Percentiles rank a stretch among this genome's conserved stretches.
Conservation (phyloP, 2,797 vertebrate species). For the Thunnus albacares region DNA sequence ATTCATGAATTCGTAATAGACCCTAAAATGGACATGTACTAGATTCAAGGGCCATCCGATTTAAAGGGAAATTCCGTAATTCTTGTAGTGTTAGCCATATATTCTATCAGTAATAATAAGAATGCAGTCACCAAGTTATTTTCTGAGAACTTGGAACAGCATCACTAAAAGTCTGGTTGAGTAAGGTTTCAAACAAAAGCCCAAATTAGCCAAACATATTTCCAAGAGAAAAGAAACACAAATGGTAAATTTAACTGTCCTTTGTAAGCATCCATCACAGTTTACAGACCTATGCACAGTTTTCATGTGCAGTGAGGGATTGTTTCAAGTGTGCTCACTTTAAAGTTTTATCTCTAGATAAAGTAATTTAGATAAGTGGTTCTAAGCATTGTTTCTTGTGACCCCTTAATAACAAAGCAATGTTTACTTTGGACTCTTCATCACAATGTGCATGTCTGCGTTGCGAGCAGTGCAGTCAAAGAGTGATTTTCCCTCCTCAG, state of each 20-base stretch:
- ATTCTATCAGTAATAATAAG: neutral
- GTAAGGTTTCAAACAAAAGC: neutral
- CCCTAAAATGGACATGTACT: neutral
- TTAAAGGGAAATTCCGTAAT: neutral
- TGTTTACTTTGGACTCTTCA: too few species aligned
- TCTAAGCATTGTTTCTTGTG: neutral
- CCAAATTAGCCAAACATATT: neutral
- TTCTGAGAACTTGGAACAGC: neutral
- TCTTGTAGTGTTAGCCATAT: neutral
- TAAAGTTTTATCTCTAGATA: neutral
- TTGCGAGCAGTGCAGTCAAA: neutral
- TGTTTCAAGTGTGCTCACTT: neutral
- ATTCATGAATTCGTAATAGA: slow-evolving; percentile 17
- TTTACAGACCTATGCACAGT: too few species aligned
- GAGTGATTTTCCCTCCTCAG: neutral
- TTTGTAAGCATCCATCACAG: neutral
- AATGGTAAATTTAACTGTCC: neutral
- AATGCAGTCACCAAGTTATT: neutral
- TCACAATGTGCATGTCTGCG: neutral
- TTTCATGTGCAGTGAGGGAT: neutral
- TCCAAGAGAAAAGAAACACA: neutral
- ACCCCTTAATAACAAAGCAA: neutral
- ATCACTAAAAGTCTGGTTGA: neutral
- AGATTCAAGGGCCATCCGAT: neutral
- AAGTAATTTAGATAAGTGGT: neutral